These are phyloP conservation scores for Matsumyia berberina DNA, from an alignment of 2,888 invertebrate genomes.

Conservation along the genomic window DNA sequence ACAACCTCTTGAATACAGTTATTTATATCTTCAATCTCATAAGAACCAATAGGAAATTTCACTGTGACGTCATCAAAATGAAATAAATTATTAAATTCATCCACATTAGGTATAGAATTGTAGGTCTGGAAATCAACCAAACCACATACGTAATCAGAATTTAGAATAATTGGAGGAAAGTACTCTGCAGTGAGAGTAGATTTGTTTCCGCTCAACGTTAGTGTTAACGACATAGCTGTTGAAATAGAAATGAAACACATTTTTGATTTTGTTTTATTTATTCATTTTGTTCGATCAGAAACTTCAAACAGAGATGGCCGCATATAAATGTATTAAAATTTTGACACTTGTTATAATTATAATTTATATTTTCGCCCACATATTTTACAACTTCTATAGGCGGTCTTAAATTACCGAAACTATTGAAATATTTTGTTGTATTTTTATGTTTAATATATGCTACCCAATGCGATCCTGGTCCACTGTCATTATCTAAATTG, in stretches of 20 bases:
- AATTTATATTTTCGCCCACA: slow-evolving; percentile 71
- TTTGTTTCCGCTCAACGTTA: slow-evolving; percentile 78
- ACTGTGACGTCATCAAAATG: slow-evolving; percentile 75
- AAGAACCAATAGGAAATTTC: slow-evolving; percentile 78
- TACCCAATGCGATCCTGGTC: too few relatives aligned
- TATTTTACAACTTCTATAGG: slow-evolving; percentile 80
- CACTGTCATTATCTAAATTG: slow-evolving; percentile 77
- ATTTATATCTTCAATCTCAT: slow-evolving; percentile 80
- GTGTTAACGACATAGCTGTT: slow-evolving; percentile 77
- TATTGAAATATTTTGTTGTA: too few relatives aligned
- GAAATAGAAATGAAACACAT: slow-evolving; percentile 18
- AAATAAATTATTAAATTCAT: slow-evolving; percentile 80
- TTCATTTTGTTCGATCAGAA: slow-evolving; percentile 17
- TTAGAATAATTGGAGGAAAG: slow-evolving; percentile 57
- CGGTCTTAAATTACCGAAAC: too few relatives aligned
- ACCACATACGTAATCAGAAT: slow-evolving; percentile 78
- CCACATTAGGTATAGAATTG: slow-evolving; percentile 80
- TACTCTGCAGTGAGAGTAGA: slow-evolving; percentile 38
- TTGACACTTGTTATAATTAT: slow-evolving; percentile 79
- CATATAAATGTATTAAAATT: slow-evolving; percentile 78
- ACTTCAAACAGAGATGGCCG: slow-evolving; percentile 79
- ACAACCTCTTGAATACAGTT: slow-evolving; percentile 50
- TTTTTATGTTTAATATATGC: too few relatives aligned
- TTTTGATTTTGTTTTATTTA: slow-evolving; percentile 19
- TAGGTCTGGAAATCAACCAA: slow-evolving; percentile 78